Conservation (phyloP, 2,113 vertebrate species). For the Onychorhynchus coronatus region DNA sequence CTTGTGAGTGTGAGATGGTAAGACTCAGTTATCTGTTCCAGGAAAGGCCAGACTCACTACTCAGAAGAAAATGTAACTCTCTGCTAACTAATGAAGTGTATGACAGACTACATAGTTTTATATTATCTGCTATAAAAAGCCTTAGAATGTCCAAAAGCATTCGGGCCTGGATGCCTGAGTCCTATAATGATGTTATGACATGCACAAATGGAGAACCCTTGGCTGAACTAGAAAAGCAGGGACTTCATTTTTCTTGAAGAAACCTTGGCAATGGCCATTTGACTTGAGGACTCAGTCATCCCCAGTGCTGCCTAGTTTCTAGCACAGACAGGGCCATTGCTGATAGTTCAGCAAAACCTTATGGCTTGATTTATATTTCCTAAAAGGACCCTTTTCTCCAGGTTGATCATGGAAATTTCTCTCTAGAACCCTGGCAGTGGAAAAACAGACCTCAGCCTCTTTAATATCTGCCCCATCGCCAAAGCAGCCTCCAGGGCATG, state of each 20-base stretch:
- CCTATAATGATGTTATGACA: not conserved
- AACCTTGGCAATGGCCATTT: not conserved
- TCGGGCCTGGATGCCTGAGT: not conserved
- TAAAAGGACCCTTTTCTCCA: not conserved
- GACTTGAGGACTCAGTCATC: not conserved
- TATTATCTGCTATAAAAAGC: conserved; percentile 18
- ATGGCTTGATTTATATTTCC: not conserved
- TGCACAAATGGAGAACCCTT: not conserved
- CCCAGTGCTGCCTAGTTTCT: not conserved
- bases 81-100: not conserved
- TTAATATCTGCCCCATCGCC: not conserved
- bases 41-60: not conserved
- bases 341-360: not conserved
- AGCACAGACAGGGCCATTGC: not conserved
- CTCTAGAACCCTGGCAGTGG: not conserved
- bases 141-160: not conserved
- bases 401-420: not conserved
- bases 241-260: not conserved
- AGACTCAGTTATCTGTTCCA: not conserved
- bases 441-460: not conserved
- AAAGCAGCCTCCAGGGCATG: not conserved
- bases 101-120: not conserved
- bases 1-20: not conserved
- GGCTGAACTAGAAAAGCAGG: not conserved
- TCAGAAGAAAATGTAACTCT: not conserved